Conservation (phyloP, 2,888 invertebrate species). For the Drosophila kanekoi region DNA sequence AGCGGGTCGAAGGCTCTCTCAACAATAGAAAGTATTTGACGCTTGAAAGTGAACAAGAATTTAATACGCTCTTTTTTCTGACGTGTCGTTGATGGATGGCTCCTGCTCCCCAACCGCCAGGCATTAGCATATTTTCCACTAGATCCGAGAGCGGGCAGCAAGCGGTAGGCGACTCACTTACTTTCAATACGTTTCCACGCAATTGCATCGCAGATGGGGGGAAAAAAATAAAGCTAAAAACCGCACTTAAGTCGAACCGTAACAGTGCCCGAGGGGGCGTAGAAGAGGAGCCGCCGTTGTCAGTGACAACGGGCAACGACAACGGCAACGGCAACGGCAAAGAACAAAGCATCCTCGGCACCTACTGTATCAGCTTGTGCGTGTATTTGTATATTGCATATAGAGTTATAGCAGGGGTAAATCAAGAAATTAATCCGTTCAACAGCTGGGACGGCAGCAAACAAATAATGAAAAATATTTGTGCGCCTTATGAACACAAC, state of each 20-base stretch:
- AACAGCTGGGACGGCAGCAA: constrained; percentile 75
- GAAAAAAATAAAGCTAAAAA: constrained; percentile 38
- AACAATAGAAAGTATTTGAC: constrained; percentile 67
- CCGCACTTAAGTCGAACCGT: constrained; percentile 41
- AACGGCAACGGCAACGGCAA: constrained; percentile 34
- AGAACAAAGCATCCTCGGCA: constrained; percentile 61
- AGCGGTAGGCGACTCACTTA: constrained; percentile 33
- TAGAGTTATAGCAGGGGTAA: constrained; percentile 63
- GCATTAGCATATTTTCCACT: constrained; percentile 68
- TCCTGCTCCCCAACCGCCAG: constrained; percentile 23
- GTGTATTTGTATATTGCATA: constrained; percentile 2
- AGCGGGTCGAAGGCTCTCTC: constrained; percentile 20
- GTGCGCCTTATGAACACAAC: constrained; percentile 74
- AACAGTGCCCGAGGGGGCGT: background rate
- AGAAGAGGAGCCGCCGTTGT: constrained; percentile 20
- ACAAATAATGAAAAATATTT: constrained; percentile 81
- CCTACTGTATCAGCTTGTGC: constrained; percentile 18
- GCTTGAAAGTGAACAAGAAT: constrained; percentile 56
- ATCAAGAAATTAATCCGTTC: constrained; percentile 83
- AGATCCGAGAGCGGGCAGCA: constrained; percentile 13
- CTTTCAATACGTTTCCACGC: constrained; percentile 75
- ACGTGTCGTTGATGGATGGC: constrained; percentile 56
- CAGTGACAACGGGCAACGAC: constrained; percentile 52
- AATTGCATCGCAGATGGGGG: constrained; percentile 66
- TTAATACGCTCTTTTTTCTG: constrained; percentile 67